These are phyloP conservation scores for Trogon surrucura DNA, from an alignment of 2,113 vertebrate genomes.

Conservation along the genomic window DNA sequence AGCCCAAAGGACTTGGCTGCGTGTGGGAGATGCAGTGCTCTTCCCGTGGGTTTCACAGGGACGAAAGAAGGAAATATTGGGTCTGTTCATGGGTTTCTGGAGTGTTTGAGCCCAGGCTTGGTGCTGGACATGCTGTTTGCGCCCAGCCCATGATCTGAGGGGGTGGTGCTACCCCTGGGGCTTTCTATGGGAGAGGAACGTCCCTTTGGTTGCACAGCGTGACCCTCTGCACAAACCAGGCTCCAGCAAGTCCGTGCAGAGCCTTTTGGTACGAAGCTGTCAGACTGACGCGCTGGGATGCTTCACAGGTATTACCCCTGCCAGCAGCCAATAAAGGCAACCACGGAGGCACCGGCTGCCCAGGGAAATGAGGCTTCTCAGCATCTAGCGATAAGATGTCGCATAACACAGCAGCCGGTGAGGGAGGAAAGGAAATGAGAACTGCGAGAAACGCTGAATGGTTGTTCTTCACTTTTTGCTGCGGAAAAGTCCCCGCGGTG, in stretches of 20 bases:
- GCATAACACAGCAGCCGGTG: neutral
- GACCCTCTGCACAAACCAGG: neutral
- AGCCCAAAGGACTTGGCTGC: accelerated
- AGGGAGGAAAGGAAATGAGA: neutral
- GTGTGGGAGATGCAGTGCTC: neutral
- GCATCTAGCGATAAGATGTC: neutral
- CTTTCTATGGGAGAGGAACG: neutral
- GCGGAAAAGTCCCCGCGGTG: neutral
- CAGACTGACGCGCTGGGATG: neutral
- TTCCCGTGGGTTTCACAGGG: neutral
- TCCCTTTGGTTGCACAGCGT: neutral
- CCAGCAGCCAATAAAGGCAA: neutral
- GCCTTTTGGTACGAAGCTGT: neutral
- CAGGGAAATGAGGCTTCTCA: neutral
- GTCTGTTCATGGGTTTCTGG: neutral
- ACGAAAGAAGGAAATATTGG: neutral
- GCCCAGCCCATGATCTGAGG: neutral
- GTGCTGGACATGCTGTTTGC: too few species aligned
- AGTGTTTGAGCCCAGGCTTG: too few species aligned
- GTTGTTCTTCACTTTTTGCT: neutral
- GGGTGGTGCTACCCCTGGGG: neutral
- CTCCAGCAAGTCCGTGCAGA: neutral
- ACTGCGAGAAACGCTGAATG: neutral
- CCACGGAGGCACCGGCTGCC: neutral
- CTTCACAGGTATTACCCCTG: neutral